Evolutionary conservation across 2,888 invertebrate species (phyloP).

Genomic region (Frankliniella intonsa): DNA sequence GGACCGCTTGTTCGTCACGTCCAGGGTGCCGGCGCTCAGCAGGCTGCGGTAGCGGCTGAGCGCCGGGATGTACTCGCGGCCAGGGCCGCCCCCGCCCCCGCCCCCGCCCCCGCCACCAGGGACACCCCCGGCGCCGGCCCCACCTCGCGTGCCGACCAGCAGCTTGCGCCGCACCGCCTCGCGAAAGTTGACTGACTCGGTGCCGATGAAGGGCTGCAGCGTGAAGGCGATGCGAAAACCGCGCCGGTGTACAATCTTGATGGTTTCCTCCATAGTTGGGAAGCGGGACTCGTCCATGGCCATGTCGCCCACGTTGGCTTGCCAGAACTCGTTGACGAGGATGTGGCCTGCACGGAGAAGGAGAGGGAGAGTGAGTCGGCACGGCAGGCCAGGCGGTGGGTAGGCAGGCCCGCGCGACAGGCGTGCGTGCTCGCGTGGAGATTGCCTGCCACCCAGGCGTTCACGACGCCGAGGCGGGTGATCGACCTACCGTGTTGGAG

Average conservation of each 20-base stretch:
- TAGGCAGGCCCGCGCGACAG: neutral
- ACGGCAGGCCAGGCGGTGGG: no score
- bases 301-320: constrained; percentile 62
- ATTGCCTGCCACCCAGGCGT: no score
- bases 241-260: constrained; percentile 72
- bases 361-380: no score
- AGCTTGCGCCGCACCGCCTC: constrained; percentile 70
- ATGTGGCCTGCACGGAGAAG: constrained; percentile 42
- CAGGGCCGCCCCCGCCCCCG: neutral
- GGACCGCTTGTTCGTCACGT: constrained; percentile 78
- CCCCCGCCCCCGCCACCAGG: no score
- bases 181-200: constrained; percentile 76
- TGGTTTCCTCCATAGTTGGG: constrained; percentile 68
- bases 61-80: constrained; percentile 59
- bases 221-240: constrained; percentile 84
- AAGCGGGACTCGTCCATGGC: constrained; percentile 74
- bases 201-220: constrained; percentile 86
- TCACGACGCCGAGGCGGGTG: neutral
- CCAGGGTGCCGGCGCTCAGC: constrained; percentile 76
- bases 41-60: constrained; percentile 74
- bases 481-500: constrained; percentile 70
- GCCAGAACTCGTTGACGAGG: constrained; percentile 47
- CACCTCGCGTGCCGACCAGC: constrained; percentile 52
- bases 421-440: neutral
- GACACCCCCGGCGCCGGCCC: neutral